Conservation (phyloP, 1,140 invertebrate species). For the Pararge aegeria region DNA sequence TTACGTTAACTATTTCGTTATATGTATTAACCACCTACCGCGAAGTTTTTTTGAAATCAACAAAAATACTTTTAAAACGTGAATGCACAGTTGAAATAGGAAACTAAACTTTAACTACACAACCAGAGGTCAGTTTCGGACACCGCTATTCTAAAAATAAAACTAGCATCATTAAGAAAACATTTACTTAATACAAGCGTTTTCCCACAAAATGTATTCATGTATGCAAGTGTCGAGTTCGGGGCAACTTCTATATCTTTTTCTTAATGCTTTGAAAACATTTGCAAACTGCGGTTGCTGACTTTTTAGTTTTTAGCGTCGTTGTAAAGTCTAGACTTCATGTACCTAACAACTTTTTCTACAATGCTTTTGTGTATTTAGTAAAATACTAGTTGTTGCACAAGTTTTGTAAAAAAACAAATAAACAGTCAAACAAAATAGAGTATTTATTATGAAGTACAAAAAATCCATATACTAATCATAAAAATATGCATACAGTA, state of each 20-base stretch:
- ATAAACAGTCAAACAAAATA: too few species aligned
- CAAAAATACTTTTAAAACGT: too few species aligned
- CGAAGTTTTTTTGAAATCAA: too few species aligned
- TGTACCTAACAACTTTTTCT: neutral
- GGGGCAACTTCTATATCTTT: neutral
- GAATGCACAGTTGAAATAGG: too few species aligned
- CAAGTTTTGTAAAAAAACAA: too few species aligned
- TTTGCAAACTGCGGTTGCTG: conserved; percentile 7
- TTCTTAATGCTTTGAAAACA: conserved; percentile 6
- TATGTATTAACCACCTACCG: too few species aligned
- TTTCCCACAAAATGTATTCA: conserved; percentile 3
- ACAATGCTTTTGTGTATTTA: neutral
- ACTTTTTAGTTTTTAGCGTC: neutral
- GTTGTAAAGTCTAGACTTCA: neutral
- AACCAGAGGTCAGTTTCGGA: neutral
- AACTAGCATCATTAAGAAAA: conserved; percentile 1
- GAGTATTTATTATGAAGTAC: too few species aligned
- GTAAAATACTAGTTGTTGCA: too few species aligned
- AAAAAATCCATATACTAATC: too few species aligned
- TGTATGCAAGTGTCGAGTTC: conserved; percentile 7
- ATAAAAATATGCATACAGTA: too few species aligned
- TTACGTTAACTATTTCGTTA: too few species aligned
- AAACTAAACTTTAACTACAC: too few species aligned
- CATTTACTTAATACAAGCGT: conserved; percentile 2
- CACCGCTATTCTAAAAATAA: neutral